Conservation (phyloP, 1,140 invertebrate species). For the Tetramorium parvispinum region DNA sequence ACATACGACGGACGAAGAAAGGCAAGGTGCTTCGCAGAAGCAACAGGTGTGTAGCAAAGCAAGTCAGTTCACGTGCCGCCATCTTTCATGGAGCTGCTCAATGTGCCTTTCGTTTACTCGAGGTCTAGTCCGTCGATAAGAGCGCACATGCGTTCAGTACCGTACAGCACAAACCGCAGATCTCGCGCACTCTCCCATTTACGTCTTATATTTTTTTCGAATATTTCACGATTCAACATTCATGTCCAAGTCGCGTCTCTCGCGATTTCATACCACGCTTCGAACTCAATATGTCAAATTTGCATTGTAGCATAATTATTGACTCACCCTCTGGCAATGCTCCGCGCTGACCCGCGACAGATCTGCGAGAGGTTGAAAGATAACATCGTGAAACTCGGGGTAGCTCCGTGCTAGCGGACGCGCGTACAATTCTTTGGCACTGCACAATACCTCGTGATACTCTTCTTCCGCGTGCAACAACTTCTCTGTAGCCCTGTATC, state of each 20-base stretch:
- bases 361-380: constrained; percentile 86
- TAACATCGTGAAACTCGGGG: constrained; percentile 84
- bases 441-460: constrained; percentile 84
- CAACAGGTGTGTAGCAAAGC: constrained; percentile 67
- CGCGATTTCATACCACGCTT: not conserved
- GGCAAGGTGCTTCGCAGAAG: constrained; percentile 47
- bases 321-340: constrained; percentile 85
- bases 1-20: constrained; percentile 61
- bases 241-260: not conserved
- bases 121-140: constrained; percentile 65
- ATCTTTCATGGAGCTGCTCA: constrained; percentile 59
- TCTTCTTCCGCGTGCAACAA: constrained; percentile 85
- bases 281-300: not conserved
- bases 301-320: not conserved
- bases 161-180: not conserved
- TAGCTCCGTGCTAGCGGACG: constrained; percentile 84
- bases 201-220: not conserved
- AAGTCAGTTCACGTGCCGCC: constrained; percentile 66
- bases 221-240: not conserved
- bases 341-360: constrained; percentile 84
- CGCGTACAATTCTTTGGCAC: constrained; percentile 85
- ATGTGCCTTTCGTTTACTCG: not conserved
- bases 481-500: constrained; percentile 84
- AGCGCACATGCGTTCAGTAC: constrained; percentile 25
- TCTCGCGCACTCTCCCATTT: not conserved